phyloP scores from a whole-genome alignment of 2,113 vertebrate species.

The Myanophis thanlyinensis region DNA sequence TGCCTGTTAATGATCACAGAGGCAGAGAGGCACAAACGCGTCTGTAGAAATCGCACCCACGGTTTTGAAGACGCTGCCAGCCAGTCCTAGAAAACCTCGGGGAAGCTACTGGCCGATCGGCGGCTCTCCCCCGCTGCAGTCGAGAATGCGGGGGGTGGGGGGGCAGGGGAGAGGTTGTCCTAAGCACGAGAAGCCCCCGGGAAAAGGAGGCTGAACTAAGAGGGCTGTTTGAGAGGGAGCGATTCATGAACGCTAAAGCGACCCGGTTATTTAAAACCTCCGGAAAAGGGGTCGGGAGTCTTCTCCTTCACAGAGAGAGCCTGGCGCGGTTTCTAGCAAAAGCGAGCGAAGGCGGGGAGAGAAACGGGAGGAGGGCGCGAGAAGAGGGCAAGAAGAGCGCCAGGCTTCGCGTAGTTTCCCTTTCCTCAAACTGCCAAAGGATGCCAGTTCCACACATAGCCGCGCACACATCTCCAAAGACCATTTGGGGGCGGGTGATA shows the following conservation, averaged over 20 bases:
- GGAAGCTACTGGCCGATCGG: not conserved
- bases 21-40: not conserved
- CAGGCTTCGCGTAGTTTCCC: not conserved
- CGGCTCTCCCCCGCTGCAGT: not conserved
- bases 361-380: not conserved
- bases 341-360: not conserved
- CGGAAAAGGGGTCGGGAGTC: not conserved
- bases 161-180: too few relatives aligned
- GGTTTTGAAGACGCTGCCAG: not conserved
- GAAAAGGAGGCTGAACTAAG: not conserved
- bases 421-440: not conserved
- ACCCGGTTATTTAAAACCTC: constrained; percentile 7
- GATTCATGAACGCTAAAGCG: constrained; percentile 1
- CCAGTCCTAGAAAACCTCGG: not conserved
- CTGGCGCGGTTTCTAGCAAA: not conserved
- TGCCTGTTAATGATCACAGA: not conserved
- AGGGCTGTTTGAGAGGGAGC: not conserved
- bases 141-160: not conserved
- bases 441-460: not conserved
- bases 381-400: not conserved
- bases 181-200: not conserved
- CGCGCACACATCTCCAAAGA: not conserved
- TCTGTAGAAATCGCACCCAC: not conserved
- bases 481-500: not conserved
- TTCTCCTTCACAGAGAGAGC: not conserved